These are phyloP conservation scores for Eulemur rubriventer DNA, from an alignment of 2,797 vertebrate genomes.

Conservation along the genomic window DNA sequence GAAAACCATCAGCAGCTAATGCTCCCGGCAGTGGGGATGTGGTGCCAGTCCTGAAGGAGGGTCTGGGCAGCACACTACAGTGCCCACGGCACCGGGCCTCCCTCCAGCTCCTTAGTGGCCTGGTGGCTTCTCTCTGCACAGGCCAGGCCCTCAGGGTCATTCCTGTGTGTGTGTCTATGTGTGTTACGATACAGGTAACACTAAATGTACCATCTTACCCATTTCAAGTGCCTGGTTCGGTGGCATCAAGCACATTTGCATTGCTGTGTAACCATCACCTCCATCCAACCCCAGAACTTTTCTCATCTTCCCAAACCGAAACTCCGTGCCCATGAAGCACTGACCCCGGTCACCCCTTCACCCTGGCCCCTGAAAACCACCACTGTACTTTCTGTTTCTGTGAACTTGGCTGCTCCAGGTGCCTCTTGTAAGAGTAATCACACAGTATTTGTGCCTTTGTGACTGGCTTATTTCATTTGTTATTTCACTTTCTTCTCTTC, in stretches of 20 bases:
- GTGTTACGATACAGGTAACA: not conserved
- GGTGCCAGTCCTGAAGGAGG: not conserved
- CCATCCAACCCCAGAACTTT: not conserved
- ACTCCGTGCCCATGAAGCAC: not conserved
- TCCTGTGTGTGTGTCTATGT: not conserved
- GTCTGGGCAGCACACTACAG: not conserved
- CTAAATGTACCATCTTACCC: not conserved
- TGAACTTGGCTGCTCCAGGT: not conserved
- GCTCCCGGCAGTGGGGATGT: not conserved
- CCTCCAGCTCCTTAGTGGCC: not conserved
- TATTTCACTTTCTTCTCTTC: not conserved
- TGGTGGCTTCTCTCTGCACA: not conserved
- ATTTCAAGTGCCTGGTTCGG: not conserved
- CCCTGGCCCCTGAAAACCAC: not conserved
- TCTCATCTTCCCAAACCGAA: not conserved
- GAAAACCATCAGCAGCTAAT: not conserved
- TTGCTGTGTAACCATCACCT: not conserved
- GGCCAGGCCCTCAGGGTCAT: not conserved
- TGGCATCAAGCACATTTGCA: not conserved
- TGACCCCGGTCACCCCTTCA: not conserved
- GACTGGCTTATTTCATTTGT: not conserved
- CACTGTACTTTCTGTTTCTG: not conserved
- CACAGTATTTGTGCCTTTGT: not conserved
- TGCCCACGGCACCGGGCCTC: rapidly evolving
- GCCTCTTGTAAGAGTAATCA: no score